These are phyloP conservation scores for Aurelia aurita complex sp. Pacific DNA, from an alignment of 30 jellyfish, hydroid and myxozoan genomes.

Conservation along the genomic window DNA sequence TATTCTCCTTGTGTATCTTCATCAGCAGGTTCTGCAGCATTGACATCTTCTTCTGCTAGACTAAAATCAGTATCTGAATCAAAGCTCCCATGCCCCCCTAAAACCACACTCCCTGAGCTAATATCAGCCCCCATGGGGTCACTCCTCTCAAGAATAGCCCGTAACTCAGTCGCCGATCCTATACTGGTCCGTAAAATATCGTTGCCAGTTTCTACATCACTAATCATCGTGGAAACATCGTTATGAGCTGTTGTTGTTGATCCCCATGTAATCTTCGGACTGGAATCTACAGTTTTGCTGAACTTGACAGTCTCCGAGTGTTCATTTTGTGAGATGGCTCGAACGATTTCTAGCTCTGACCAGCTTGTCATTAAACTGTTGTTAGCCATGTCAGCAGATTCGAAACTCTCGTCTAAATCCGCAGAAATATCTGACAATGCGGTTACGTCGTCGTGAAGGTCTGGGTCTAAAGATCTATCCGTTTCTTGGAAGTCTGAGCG, in stretches of 20 bases:
- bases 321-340: background rate
- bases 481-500: background rate
- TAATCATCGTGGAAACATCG: background rate
- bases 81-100: too few relatives aligned
- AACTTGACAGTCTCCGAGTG: conserved; percentile 12
- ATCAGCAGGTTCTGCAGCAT: too few relatives aligned
- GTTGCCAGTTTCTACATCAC: conserved; percentile 6
- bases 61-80: too few relatives aligned
- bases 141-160: conserved; percentile 40
- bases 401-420: conserved; percentile 5
- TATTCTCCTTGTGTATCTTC: too few relatives aligned
- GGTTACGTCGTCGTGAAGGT: background rate
- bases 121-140: background rate
- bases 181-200: conserved; percentile 49
- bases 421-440: background rate
- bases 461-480: background rate
- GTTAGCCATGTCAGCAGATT: conserved; percentile 21
- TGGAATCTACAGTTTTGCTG: background rate
- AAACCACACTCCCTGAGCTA: too few relatives aligned
- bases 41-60: too few relatives aligned
- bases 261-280: conserved; percentile 67
- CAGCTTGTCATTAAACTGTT: conserved; percentile 59
- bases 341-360: conserved; percentile 44
- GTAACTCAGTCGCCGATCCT: conserved; percentile 60
- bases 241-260: background rate